These are phyloP conservation scores for Sphinx pinastri DNA, from an alignment of 2,888 invertebrate genomes.

Conservation along the genomic window DNA sequence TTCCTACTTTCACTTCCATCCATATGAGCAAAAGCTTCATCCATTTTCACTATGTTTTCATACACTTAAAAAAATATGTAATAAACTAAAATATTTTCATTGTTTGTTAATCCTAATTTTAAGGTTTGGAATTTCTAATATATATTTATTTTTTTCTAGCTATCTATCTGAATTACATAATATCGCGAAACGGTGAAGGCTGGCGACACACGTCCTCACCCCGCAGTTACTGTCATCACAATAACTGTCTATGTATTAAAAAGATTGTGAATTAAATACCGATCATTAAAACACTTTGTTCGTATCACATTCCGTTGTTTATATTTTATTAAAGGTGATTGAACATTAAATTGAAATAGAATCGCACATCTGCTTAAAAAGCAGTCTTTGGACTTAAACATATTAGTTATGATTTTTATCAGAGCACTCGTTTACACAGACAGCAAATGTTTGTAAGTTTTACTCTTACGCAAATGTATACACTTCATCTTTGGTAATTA, in stretches of 20 bases:
- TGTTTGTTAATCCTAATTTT: background rate
- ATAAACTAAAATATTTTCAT: slow-evolving; percentile 1
- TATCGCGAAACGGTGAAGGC: slow-evolving; percentile 17
- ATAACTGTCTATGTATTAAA: slow-evolving; percentile 34
- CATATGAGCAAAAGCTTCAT: slow-evolving; percentile 76
- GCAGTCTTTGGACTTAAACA: background rate
- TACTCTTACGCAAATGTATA: background rate
- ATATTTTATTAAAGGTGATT: background rate
- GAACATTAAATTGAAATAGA: slow-evolving; percentile 10
- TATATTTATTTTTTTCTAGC: background rate
- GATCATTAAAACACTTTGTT: slow-evolving; percentile 18
- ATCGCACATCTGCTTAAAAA: background rate
- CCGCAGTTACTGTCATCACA: slow-evolving; percentile 45
- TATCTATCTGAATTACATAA: slow-evolving; percentile 22
- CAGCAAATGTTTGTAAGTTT: background rate
- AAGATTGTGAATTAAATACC: slow-evolving; percentile 7
- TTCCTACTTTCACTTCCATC: slow-evolving; percentile 47
- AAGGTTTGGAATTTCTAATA: background rate
- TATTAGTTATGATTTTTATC: background rate
- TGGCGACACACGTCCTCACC: slow-evolving; percentile 50
- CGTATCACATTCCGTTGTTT: slow-evolving; percentile 3
- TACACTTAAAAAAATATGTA: background rate
- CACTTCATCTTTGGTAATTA: too few species aligned
- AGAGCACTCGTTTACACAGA: background rate
- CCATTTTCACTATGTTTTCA: slow-evolving; percentile 54